phyloP scores from a whole-genome alignment of 2,888 invertebrate genomes.

The Ariolimax columbianus region DNA sequence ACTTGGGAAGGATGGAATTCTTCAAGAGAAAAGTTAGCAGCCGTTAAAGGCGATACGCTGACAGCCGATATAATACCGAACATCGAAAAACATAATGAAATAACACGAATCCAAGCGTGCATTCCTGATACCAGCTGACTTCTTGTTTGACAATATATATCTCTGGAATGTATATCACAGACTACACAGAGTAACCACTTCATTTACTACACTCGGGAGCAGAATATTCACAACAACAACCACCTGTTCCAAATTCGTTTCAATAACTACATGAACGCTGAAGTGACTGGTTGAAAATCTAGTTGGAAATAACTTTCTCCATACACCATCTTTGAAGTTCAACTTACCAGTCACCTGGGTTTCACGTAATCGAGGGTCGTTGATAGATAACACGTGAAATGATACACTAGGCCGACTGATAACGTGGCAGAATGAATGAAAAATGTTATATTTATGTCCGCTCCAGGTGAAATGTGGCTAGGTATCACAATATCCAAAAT shows the following conservation, averaged over 20 bases:
- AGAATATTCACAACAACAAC: background rate
- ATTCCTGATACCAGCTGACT: background rate
- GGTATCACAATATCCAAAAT: background rate
- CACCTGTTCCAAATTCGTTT: background rate
- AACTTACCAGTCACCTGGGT: background rate
- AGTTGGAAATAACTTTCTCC: background rate
- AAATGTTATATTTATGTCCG: background rate
- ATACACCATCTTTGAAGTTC: slow-evolving; percentile 9
- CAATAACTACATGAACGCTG: background rate
- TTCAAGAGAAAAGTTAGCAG: background rate
- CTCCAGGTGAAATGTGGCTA: background rate
- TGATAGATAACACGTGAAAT: slow-evolving; percentile 22
- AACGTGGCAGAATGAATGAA: background rate
- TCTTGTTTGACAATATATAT: background rate
- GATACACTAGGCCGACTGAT: slow-evolving; percentile 22
- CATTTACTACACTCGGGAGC: slow-evolving; percentile 15
- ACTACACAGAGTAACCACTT: background rate
- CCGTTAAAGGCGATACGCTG: background rate
- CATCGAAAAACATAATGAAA: background rate
- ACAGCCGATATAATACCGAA: background rate
- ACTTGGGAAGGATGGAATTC: slow-evolving; percentile 30
- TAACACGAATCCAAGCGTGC: background rate
- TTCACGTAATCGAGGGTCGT: slow-evolving; percentile 16
- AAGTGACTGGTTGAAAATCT: background rate
- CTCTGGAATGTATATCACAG: background rate